phyloP scores from a whole-genome alignment of 1,140 invertebrate genomes.

The Drosophila parabipectinata region DNA sequence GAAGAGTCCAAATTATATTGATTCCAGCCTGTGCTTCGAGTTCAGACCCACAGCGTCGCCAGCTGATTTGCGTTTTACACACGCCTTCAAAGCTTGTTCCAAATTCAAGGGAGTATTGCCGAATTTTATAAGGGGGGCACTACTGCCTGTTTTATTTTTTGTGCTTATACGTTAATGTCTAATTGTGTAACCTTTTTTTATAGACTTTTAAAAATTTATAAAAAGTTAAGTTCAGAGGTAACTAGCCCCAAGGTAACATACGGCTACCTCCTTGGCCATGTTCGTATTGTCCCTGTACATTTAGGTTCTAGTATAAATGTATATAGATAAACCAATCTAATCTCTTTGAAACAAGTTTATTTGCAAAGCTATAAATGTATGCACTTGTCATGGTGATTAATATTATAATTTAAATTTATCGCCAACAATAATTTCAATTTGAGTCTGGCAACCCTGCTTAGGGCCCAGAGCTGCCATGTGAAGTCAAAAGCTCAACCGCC shows the following conservation, averaged over 20 bases:
- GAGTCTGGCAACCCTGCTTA: slow-evolving; percentile 31
- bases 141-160: not conserved
- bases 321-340: slow-evolving; percentile 2
- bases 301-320: too few relatives aligned
- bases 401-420: slow-evolving; percentile 15
- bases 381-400: slow-evolving; percentile 42
- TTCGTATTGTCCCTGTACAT: not conserved
- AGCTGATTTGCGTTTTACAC: slow-evolving; percentile 55
- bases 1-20: slow-evolving; percentile 45
- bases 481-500: slow-evolving; percentile 23
- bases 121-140: not conserved
- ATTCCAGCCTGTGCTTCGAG: slow-evolving; percentile 32
- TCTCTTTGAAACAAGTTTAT: slow-evolving; percentile 31
- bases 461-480: not conserved
- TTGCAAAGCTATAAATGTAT: slow-evolving; percentile 16
- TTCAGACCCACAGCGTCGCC: slow-evolving; percentile 31
- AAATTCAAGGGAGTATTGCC: not conserved
- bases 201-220: too few relatives aligned
- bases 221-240: too few relatives aligned
- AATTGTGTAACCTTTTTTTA: too few relatives aligned
- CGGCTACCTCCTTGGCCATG: too few relatives aligned
- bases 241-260: too few relatives aligned
- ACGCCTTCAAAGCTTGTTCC: not conserved
- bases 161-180: too few relatives aligned
- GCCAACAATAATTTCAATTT: slow-evolving; percentile 1